phyloP scores from a whole-genome alignment of 2,888 invertebrate species.

The Nysson spinosus region DNA sequence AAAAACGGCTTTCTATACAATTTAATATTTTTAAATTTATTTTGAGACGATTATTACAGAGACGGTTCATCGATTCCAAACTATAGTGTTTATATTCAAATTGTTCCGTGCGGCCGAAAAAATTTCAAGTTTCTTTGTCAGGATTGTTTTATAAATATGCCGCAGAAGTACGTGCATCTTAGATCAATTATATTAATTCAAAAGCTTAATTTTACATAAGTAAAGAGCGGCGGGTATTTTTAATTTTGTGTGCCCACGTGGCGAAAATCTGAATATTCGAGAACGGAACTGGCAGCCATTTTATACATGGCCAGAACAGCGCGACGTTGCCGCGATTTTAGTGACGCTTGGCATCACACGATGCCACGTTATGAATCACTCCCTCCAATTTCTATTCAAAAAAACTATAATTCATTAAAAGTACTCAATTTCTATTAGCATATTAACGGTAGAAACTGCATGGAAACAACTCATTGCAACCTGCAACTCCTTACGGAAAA shows the following conservation, averaged over 20 bases:
- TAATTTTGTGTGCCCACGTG: constrained; percentile 69
- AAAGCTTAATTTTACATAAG: background rate
- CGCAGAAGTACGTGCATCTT: too few species aligned
- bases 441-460: too few species aligned
- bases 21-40: too few species aligned
- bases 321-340: constrained; percentile 53
- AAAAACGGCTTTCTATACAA: too few species aligned
- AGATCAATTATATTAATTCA: background rate
- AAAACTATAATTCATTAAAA: background rate
- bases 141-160: too few species aligned
- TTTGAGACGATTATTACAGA: too few species aligned
- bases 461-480: too few species aligned
- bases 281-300: constrained; percentile 70
- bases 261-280: constrained; percentile 70
- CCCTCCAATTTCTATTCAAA: constrained; percentile 1
- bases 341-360: constrained; percentile 49
- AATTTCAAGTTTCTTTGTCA: too few species aligned
- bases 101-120: too few species aligned
- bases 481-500: too few species aligned
- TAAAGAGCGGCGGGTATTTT: constrained; percentile 39
- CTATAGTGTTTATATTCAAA: too few species aligned
- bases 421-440: background rate
- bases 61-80: too few species aligned
- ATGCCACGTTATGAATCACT: constrained; percentile 55
- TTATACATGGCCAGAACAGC: constrained; percentile 65